These are phyloP conservation scores for Synergus umbraculus DNA, from an alignment of 2,888 invertebrate genomes.

Conservation along the genomic window DNA sequence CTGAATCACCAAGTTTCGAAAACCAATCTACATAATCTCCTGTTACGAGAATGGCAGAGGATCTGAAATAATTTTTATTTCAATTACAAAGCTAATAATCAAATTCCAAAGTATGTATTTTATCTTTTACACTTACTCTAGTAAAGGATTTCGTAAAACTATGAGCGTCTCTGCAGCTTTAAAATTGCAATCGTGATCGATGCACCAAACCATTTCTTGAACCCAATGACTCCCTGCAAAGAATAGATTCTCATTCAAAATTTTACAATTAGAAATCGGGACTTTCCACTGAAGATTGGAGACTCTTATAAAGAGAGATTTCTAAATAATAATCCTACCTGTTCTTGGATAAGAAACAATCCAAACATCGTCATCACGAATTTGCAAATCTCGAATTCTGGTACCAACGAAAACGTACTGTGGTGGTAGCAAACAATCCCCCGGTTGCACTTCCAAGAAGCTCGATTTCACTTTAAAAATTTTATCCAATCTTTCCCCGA, in stretches of 20 bases:
- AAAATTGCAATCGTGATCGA: constrained; percentile 88
- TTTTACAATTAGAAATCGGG: background rate
- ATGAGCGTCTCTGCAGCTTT: constrained; percentile 83
- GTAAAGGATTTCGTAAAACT: constrained; percentile 80
- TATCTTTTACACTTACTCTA: constrained; percentile 65
- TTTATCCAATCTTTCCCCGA: constrained; percentile 81
- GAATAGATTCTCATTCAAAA: background rate
- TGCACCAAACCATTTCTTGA: constrained; percentile 95
- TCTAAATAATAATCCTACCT: constrained; percentile 78
- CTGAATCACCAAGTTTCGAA: constrained; percentile 82
- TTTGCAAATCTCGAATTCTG: constrained; percentile 85
- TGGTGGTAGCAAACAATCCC: constrained; percentile 84
- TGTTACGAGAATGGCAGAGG: constrained; percentile 69
- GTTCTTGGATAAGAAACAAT: constrained; percentile 93
- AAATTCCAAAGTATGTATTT: background rate
- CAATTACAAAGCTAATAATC: background rate
- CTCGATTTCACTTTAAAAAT: constrained; percentile 85
- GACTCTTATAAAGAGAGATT: background rate
- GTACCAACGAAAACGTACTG: constrained; percentile 84
- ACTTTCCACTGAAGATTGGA: background rate
- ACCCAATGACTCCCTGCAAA: constrained; percentile 91
- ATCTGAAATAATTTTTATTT: constrained; percentile 56
- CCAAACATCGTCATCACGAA: constrained; percentile 89
- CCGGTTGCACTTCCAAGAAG: constrained; percentile 86
- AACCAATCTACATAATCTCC: constrained; percentile 71